Evolutionary conservation across 2,113 vertebrate species (phyloP).

Genomic region (Perca flavescens): DNA sequence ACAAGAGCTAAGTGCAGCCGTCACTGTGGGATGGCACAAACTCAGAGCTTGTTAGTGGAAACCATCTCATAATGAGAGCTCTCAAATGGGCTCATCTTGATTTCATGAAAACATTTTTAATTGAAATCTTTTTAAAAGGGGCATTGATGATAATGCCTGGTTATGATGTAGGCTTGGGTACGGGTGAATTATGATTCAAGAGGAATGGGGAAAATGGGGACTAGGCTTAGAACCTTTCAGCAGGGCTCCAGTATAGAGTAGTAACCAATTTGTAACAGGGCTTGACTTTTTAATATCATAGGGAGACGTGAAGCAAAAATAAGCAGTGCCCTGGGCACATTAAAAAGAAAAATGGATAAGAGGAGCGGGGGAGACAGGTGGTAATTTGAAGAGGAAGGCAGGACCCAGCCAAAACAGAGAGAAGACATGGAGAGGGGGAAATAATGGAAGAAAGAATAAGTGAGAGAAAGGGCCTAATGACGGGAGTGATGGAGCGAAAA

Average conservation of each 20-base stretch:
- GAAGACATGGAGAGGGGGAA: neutral
- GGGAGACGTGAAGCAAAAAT: neutral
- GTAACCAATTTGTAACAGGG: constrained; percentile 12
- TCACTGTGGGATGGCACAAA: neutral
- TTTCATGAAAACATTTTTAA: constrained; percentile 22
- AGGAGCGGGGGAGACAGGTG: neutral
- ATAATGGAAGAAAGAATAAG: constrained; percentile 18
- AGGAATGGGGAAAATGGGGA: neutral
- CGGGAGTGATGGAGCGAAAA: constrained; percentile 25
- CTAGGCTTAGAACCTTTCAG: constrained; percentile 3
- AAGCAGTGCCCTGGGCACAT: constrained; percentile 2
- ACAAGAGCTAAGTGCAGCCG: neutral
- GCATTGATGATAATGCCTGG: neutral
- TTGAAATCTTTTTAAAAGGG: constrained; percentile 3
- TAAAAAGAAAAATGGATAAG: constrained; percentile 12
- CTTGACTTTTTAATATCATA: constrained; percentile 26
- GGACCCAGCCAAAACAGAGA: neutral
- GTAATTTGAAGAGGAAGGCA: constrained; percentile 5
- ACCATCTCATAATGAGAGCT: neutral
- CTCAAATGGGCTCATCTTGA: neutral
- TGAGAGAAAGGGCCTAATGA: constrained; percentile 22
- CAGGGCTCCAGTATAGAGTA: neutral
- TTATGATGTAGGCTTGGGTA: neutral
- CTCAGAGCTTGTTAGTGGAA: neutral
- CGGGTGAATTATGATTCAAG: constrained; percentile 15